These are phyloP conservation scores for Philaenus spumarius DNA, from an alignment of 1,140 invertebrate genomes.

Conservation along the genomic window DNA sequence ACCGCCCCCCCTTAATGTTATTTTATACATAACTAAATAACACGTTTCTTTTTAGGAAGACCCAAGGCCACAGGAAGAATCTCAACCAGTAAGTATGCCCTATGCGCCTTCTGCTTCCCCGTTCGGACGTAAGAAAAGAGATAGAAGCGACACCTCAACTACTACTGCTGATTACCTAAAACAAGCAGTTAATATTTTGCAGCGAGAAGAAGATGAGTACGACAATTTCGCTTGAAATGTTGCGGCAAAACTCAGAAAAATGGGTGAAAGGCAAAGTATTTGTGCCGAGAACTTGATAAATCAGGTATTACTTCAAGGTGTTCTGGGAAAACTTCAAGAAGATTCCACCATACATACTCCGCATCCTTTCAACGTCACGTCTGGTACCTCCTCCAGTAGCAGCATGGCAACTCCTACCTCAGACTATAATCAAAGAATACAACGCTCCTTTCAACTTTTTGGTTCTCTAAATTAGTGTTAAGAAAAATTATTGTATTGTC, in stretches of 20 bases:
- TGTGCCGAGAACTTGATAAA: constrained; percentile 5
- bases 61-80: neutral
- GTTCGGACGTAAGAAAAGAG: constrained; percentile 6
- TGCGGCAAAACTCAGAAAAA: constrained; percentile 3
- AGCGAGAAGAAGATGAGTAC: constrained; percentile 2
- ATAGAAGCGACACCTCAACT: neutral
- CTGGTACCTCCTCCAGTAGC: too few species aligned
- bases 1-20: too few species aligned
- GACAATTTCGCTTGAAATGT: constrained; percentile 6
- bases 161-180: constrained; percentile 3
- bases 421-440: too few species aligned
- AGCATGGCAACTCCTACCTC: too few species aligned
- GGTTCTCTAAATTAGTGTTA: too few species aligned
- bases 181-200: neutral
- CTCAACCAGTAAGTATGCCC: neutral
- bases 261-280: neutral
- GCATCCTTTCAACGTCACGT: too few species aligned
- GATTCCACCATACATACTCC: neutral
- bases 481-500: too few species aligned
- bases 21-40: neutral
- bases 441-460: too few species aligned
- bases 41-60: neutral
- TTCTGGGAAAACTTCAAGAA: neutral
- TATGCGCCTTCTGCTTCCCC: too few species aligned
- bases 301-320: constrained; percentile 4